Conservation (phyloP, 2,113 vertebrate genomes). For the Cygnus buccinator region DNA sequence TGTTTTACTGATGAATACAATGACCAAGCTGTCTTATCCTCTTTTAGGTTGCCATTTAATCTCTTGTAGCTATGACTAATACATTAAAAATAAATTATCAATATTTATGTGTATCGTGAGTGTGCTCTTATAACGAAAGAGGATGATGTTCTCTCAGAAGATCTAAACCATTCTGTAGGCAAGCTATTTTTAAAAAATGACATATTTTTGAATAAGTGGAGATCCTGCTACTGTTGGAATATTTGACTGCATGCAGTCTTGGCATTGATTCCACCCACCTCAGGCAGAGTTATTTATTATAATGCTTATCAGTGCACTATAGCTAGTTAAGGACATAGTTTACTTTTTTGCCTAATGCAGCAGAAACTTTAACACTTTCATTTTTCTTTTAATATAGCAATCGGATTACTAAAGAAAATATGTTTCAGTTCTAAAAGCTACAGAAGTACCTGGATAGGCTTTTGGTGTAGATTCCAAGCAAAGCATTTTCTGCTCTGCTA, state of each 20-base stretch:
- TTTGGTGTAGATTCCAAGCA: background rate
- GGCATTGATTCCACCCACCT: slow-evolving; percentile 1
- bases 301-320: background rate
- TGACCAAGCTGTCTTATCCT: background rate
- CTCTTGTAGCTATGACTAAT: slow-evolving; percentile 44
- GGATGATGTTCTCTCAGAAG: background rate
- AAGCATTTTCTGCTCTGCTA: background rate
- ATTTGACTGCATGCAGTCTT: background rate
- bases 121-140: background rate
- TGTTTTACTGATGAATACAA: background rate
- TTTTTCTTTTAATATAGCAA: background rate
- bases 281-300: background rate
- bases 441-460: background rate
- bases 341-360: background rate
- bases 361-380: background rate
- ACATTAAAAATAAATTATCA: slow-evolving; percentile 39
- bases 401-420: background rate
- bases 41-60: slow-evolving; percentile 5
- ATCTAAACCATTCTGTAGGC: background rate
- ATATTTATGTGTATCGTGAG: slow-evolving; percentile 46
- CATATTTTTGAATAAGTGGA: background rate
- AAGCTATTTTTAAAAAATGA: slow-evolving; percentile 44
- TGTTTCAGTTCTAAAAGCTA: background rate
- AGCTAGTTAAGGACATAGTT: background rate
- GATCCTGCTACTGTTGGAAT: slow-evolving; percentile 1